These are phyloP conservation scores for Sus cebifrons DNA, from an alignment of 2,797 vertebrate genomes.

Conservation along the genomic window DNA sequence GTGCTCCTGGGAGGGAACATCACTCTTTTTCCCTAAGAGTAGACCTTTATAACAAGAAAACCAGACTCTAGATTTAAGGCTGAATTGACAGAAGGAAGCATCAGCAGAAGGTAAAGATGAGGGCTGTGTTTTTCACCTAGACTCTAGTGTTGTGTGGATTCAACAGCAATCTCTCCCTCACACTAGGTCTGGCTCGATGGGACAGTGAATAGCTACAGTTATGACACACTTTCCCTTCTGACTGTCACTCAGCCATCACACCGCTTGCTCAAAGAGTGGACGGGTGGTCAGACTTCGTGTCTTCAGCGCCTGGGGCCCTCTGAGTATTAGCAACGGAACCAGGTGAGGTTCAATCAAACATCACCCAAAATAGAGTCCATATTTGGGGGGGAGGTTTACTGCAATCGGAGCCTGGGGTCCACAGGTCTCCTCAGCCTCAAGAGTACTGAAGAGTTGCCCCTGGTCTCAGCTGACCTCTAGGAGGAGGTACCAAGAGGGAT, in stretches of 20 bases:
- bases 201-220: rapidly evolving
- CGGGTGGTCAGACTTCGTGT: not conserved
- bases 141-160: rapidly evolving
- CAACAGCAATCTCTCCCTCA: not conserved
- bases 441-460: not conserved
- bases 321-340: not conserved
- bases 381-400: no score
- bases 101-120: not conserved
- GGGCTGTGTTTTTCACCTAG: not conserved
- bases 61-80: not conserved
- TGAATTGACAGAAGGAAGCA: not conserved
- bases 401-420: not conserved
- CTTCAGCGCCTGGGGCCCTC: not conserved
- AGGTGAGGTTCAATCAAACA: not conserved
- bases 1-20: not conserved
- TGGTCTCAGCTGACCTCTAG: not conserved
- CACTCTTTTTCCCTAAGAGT: not conserved
- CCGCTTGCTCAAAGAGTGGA: not conserved
- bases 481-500: not conserved
- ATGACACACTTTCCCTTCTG: rapidly evolving
- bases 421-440: not conserved
- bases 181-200: not conserved
- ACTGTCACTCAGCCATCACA: not conserved
- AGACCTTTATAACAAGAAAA: not conserved
- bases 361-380: not conserved